Evolutionary conservation across 2,113 vertebrate species (phyloP).

Genomic region (Egretta garzetta): DNA sequence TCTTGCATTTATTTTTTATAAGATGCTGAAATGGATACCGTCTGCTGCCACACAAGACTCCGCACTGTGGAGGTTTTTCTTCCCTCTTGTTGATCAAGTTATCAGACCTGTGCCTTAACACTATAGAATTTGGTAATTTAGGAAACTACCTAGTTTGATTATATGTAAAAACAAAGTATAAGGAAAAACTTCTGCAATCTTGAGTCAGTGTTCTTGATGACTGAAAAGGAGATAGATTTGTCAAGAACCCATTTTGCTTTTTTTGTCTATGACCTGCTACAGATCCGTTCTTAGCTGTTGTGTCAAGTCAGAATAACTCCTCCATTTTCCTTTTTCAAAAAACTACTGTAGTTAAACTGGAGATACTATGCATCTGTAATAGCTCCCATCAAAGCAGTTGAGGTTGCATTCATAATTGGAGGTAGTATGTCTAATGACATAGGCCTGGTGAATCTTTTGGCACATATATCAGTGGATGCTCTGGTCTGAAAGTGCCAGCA

Average conservation of each 20-base stretch:
- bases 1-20: background rate
- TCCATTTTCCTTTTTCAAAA: background rate
- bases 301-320: background rate
- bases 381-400: background rate
- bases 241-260: background rate
- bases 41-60: background rate
- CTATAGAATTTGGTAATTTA: background rate
- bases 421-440: background rate
- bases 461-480: background rate
- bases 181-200: background rate
- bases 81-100: background rate
- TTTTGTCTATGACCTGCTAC: background rate
- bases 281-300: background rate
- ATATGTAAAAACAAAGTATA: background rate
- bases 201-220: background rate
- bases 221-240: background rate
- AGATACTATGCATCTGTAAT: background rate
- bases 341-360: background rate
- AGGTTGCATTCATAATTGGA: background rate
- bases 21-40: background rate
- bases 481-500: background rate
- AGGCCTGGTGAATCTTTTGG: background rate
- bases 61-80: background rate
- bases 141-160: background rate
- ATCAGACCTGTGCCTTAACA: background rate